Evolutionary conservation across 2,888 invertebrate genomes (phyloP).

Genomic region (Bruchidius siliquastri): DNA sequence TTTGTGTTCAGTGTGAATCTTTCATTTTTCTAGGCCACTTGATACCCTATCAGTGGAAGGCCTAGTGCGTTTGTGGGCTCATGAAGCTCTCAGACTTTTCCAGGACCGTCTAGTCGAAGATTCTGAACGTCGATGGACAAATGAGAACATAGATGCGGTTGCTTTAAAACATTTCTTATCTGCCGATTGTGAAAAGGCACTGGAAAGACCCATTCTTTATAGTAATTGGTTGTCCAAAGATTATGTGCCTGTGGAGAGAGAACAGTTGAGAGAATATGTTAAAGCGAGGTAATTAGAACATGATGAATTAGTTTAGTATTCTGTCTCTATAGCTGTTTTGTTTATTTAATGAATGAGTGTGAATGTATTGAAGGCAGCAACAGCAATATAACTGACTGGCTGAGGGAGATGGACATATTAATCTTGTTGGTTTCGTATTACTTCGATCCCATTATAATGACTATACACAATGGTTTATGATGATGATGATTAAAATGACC

Average conservation of each 20-base stretch:
- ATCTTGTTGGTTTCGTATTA: too few species aligned
- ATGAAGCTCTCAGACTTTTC: constrained; percentile 96
- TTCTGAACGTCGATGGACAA: constrained; percentile 93
- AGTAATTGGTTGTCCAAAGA: constrained; percentile 99
- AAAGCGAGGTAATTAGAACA: constrained; percentile 72
- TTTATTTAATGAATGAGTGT: too few species aligned
- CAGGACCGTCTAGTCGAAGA: constrained; percentile 94
- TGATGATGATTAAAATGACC: too few species aligned
- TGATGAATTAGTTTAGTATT: too few species aligned
- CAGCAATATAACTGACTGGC: too few species aligned
- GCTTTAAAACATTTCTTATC: constrained; percentile 90
- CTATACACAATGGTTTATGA: too few species aligned
- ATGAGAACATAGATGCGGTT: constrained; percentile 92
- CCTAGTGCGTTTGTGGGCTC: constrained; percentile 97
- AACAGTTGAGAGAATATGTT: constrained; percentile 93
- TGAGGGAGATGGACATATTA: too few species aligned
- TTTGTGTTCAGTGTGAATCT: neutral
- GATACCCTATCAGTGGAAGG: constrained; percentile 91
- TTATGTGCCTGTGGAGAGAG: constrained; percentile 93
- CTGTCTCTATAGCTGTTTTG: too few species aligned
- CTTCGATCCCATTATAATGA: too few species aligned
- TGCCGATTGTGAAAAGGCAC: constrained; percentile 63
- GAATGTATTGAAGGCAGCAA: too few species aligned
- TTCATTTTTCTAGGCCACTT: constrained; percentile 60
- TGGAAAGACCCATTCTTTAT: constrained; percentile 93